Evolutionary conservation across 2,888 invertebrate species (phyloP).

Genomic region (Tridacna crocea): DNA sequence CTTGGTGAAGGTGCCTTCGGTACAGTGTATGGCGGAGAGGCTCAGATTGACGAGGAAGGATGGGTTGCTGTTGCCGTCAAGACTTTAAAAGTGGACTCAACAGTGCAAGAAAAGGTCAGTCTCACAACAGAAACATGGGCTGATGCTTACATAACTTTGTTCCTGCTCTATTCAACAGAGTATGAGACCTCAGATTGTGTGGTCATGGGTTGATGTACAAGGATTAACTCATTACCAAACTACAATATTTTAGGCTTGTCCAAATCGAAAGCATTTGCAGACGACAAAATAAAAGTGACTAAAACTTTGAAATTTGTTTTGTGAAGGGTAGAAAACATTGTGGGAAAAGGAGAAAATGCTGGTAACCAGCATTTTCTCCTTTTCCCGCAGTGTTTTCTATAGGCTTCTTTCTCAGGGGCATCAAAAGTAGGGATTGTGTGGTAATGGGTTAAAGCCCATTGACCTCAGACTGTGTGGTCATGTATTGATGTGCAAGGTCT

Average conservation of each 20-base stretch:
- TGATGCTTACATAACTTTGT: too few species aligned
- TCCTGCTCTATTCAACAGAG: too few species aligned
- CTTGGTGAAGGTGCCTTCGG: constrained; percentile 95
- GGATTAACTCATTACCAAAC: background rate
- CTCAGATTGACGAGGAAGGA: constrained; percentile 88
- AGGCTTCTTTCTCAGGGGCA: too few species aligned
- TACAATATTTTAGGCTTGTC: background rate
- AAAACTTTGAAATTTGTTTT: background rate
- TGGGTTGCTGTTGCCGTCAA: constrained; percentile 90
- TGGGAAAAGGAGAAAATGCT: background rate
- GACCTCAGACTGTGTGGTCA: too few species aligned
- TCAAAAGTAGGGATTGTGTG: too few species aligned
- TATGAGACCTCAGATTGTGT: too few species aligned
- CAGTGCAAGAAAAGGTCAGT: constrained; percentile 90
- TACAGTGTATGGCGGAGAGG: constrained; percentile 95
- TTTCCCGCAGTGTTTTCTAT: too few species aligned
- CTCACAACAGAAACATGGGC: too few species aligned
- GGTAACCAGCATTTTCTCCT: background rate
- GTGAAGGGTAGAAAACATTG: background rate
- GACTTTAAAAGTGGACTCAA: constrained; percentile 93
- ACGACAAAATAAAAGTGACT: background rate
- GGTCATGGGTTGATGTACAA: too few species aligned
- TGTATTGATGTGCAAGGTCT: too few species aligned
- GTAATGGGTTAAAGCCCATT: too few species aligned
- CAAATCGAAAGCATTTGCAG: background rate